These are phyloP conservation scores for Acipenser oxyrinchus DNA, from an alignment of 2,797 vertebrate genomes.

Conservation along the genomic window DNA sequence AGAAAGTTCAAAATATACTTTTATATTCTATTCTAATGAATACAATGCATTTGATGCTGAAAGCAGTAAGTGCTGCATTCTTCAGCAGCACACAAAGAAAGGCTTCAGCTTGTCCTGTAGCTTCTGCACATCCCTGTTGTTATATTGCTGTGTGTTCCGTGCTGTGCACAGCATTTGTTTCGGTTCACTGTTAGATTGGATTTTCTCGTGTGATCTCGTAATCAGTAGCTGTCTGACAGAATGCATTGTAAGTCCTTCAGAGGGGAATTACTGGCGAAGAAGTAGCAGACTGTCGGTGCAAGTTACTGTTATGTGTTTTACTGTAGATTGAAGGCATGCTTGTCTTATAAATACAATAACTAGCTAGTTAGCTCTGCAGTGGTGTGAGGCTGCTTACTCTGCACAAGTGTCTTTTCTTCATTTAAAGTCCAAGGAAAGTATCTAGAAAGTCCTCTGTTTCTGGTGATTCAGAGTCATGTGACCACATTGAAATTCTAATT, in stretches of 20 bases:
- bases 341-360: slow-evolving; percentile 10
- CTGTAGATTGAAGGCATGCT: slow-evolving; percentile 9
- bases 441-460: slow-evolving; percentile 1
- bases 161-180: slow-evolving; percentile 3
- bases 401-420: neutral
- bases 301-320: slow-evolving; percentile 1
- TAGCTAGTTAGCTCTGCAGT: neutral
- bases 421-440: neutral
- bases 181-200: neutral
- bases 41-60: too few relatives aligned
- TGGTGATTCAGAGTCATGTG: neutral
- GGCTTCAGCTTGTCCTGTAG: too few relatives aligned
- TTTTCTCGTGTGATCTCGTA: slow-evolving; percentile 8
- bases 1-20: too few relatives aligned
- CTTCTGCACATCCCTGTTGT: neutral
- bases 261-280: neutral
- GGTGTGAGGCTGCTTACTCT: neutral
- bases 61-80: too few relatives aligned
- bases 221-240: slow-evolving; percentile 5
- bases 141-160: neutral
- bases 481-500: neutral
- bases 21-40: too few relatives aligned
- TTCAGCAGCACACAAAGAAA: too few relatives aligned
- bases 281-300: neutral
- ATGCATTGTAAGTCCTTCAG: slow-evolving; percentile 1